Evolutionary conservation across 37 sponge, comb jelly and placozoan species (phyloP), one percentile per base, ranked within the genome.

Genomic region (Ephydatia muelleri): DNA sequence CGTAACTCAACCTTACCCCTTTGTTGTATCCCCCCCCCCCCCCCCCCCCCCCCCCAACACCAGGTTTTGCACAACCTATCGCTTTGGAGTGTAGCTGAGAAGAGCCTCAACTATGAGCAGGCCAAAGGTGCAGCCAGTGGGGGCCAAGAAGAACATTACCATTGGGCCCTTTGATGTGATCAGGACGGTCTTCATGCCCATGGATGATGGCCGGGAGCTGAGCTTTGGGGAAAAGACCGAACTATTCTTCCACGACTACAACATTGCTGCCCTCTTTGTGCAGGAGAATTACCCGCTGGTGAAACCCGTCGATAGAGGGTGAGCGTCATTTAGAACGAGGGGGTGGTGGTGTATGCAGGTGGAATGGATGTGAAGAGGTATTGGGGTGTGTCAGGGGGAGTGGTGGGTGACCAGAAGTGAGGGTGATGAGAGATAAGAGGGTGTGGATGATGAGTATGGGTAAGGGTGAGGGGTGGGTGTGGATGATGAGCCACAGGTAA

Each of bases 241-340:
- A 30, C 92, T 99, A 2, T 99, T 97, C 88, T 99, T 99, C 83
- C 84, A 91, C 73, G 99, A 99, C 79, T 99, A 99, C 86, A 79
- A 75, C 68, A 39, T 99, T 30, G 72, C 84, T 33, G 91, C 97
- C 11, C 84, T 99, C 28, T 99, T 99, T 94, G 97, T 96, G 67
- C 97, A 96, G 72, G 99, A 99, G 92, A 99, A 97, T 82, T 99
- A 99, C 87, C 77, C 79, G 34, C 27, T 57, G 9, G 83, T 83
- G 35, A 83, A 72, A 14, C 97, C 96, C 31, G 39, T 33, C 13
- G 43, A 65, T 5, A 76, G 84, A 28, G 34, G 73, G 91, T 90
- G 72, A 72, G 91, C 2, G 16, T 14, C 57, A 57, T 57, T 5
- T 57, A 21, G n/a, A n/a, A n/a, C 23, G 72, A 14, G 14, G 33